Conservation (phyloP, 2,113 vertebrate species). For the Sisor rabdophorus region DNA sequence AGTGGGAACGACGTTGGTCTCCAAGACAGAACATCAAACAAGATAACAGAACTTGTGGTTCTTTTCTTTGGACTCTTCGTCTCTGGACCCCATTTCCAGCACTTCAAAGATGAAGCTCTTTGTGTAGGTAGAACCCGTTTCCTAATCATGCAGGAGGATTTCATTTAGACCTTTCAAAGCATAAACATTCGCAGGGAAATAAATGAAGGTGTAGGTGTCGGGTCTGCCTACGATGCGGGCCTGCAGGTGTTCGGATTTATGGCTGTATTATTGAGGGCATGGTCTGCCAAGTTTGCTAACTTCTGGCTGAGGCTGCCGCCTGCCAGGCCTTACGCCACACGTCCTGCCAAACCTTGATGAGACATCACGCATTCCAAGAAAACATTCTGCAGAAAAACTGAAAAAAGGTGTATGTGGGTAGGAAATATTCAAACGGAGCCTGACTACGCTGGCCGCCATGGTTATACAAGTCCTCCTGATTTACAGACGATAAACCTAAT, state of each 20-base stretch:
- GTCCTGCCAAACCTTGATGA: slow-evolving; percentile 56
- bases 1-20: slow-evolving; percentile 4
- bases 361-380: slow-evolving; percentile 35
- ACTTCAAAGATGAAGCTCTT: slow-evolving; percentile 38
- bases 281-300: slow-evolving; percentile 55
- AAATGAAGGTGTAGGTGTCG: slow-evolving; percentile 37
- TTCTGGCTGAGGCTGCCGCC: slow-evolving; percentile 52
- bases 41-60: background rate
- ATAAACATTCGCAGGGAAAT: slow-evolving; percentile 51
- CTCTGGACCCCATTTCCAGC: slow-evolving; percentile 35
- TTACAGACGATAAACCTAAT: slow-evolving; percentile 39
- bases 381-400: slow-evolving; percentile 11
- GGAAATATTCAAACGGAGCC: slow-evolving; percentile 46
- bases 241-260: slow-evolving; percentile 63
- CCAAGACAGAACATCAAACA: slow-evolving; percentile 14
- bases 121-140: slow-evolving; percentile 50
- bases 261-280: slow-evolving; percentile 56
- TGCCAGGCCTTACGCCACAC: slow-evolving; percentile 50
- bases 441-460: background rate
- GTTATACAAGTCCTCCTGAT: slow-evolving; percentile 8
- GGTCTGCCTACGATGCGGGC: slow-evolving; percentile 33
- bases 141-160: slow-evolving; percentile 44
- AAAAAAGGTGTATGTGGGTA: slow-evolving; percentile 26
- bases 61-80: slow-evolving; percentile 29
- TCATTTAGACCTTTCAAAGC: slow-evolving; percentile 49